phyloP scores from a whole-genome alignment of 2,113 vertebrate genomes.

The Odontesthes bonariensis region DNA sequence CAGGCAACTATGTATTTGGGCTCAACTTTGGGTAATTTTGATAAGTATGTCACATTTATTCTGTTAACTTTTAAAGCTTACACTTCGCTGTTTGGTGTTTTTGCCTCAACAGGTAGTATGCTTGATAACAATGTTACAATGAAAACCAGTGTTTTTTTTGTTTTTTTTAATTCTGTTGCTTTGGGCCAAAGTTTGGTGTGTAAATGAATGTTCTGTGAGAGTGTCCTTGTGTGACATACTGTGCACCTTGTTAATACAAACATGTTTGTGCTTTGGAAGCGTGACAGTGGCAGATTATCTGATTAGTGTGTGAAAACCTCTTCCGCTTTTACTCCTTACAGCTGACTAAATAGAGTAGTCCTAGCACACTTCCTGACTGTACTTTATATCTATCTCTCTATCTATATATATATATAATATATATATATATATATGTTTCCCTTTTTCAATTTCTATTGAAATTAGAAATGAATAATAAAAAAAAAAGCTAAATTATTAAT shows the following conservation, averaged over 20 bases:
- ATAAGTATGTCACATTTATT: conserved; percentile 80
- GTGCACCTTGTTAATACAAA: conserved; percentile 11
- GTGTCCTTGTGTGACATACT: background rate
- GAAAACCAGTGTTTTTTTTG: background rate
- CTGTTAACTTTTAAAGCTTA: conserved; percentile 30
- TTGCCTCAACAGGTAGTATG: conserved; percentile 9
- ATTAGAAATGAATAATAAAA: background rate
- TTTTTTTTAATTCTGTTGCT: background rate
- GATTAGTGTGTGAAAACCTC: conserved; percentile 55
- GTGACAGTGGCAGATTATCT: conserved; percentile 38
- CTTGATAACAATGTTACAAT: background rate
- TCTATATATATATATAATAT: too few relatives aligned
- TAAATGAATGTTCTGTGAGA: background rate
- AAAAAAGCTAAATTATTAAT: too few relatives aligned
- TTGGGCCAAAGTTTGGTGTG: background rate
- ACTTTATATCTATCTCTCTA: too few relatives aligned
- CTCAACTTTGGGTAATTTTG: conserved; percentile 73
- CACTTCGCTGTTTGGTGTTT: conserved; percentile 14
- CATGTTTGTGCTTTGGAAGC: conserved; percentile 18
- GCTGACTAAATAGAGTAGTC: conserved; percentile 27
- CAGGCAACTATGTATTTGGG: conserved; percentile 67
- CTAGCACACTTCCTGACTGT: conserved; percentile 31
- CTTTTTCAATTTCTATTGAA: background rate
- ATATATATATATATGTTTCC: background rate
- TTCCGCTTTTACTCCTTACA: background rate